phyloP scores from a whole-genome alignment of 2,113 vertebrate genomes.

The Tetraodon nigroviridis region DNA sequence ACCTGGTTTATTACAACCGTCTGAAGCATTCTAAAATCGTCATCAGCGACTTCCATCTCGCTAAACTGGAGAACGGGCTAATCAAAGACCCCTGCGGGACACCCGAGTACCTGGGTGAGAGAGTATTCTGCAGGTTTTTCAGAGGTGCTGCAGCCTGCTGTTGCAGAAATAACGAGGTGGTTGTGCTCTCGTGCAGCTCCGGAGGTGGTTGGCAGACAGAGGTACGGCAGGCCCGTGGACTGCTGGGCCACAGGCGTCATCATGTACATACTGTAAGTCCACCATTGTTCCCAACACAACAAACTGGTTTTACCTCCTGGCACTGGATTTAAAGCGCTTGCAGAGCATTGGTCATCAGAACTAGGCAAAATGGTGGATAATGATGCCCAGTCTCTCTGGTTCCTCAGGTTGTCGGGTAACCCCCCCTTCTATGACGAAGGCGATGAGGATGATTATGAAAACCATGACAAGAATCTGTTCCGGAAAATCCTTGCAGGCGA shows the following conservation, averaged over 20 bases:
- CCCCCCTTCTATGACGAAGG: conserved; percentile 97
- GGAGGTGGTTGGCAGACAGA: conserved; percentile 93
- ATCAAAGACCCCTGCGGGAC: conserved; percentile 98
- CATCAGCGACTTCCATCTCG: conserved; percentile 97
- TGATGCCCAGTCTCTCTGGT: conserved; percentile 58
- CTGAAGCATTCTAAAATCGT: conserved; percentile 99
- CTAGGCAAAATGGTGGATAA: too few relatives aligned
- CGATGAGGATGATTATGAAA: conserved; percentile 95
- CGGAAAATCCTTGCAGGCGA: conserved; percentile 95
- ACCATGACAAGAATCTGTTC: conserved; percentile 97
- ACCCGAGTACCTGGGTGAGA: conserved; percentile 93
- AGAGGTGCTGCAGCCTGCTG: neutral
- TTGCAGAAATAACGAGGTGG: conserved; percentile 1
- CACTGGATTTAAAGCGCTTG: neutral
- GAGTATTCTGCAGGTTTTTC: neutral
- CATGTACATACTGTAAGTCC: conserved; percentile 97
- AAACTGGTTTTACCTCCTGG: neutral
- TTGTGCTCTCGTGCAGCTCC: conserved; percentile 76
- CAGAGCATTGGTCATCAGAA: neutral
- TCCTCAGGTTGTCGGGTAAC: conserved; percentile 90
- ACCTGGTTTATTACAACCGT: conserved; percentile 95
- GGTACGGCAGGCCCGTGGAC: conserved; percentile 92
- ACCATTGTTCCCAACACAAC: neutral
- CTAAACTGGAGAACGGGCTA: conserved; percentile 94
- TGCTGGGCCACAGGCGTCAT: conserved; percentile 98